Conservation (phyloP, 1,140 invertebrate genomes). For the Eulimnadia texana region DNA sequence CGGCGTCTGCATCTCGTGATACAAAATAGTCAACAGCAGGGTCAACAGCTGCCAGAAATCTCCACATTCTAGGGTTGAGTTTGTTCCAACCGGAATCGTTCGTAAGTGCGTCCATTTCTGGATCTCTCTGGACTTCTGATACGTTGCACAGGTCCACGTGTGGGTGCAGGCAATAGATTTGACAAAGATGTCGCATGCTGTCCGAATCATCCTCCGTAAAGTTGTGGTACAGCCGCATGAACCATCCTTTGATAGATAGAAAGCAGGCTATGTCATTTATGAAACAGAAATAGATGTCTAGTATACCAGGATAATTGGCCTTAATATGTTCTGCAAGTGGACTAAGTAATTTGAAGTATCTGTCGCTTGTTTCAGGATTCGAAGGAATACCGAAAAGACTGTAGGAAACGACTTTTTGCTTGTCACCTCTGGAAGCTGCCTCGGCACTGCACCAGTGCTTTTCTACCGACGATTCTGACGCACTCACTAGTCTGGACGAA, state of each 20-base stretch:
- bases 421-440: background rate
- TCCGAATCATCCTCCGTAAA: background rate
- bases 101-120: background rate
- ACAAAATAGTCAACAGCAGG: conserved; percentile 24
- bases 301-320: background rate
- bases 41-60: conserved; percentile 25
- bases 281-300: background rate
- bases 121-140: background rate
- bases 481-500: too few relatives aligned
- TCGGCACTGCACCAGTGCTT: background rate
- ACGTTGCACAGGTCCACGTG: conserved; percentile 14
- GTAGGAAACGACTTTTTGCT: background rate
- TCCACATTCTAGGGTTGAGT: conserved; percentile 19
- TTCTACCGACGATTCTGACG: background rate
- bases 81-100: background rate
- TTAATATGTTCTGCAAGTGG: background rate
- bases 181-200: background rate
- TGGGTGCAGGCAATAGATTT: background rate
- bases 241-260: conserved; percentile 1
- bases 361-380: background rate
- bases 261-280: background rate
- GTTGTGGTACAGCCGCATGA: conserved; percentile 14
- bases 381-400: background rate
- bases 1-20: conserved; percentile 24
- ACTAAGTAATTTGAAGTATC: background rate